These are phyloP conservation scores for Phrixothrix hirtus DNA, from an alignment of 2,888 invertebrate species.

Conservation along the genomic window DNA sequence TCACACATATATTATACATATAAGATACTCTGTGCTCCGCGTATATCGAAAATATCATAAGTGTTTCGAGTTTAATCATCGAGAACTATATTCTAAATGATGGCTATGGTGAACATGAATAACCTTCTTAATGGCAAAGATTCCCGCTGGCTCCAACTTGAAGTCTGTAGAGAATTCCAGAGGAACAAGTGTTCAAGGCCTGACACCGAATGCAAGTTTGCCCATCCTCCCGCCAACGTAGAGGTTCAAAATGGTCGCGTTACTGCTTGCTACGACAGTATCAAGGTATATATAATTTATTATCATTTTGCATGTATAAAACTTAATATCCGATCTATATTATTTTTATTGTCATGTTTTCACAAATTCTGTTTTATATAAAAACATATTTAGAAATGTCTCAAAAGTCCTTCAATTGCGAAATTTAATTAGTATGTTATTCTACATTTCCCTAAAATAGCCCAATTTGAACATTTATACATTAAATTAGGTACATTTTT, in stretches of 20 bases:
- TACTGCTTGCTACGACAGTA: constrained; percentile 99
- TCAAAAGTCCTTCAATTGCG: too few species aligned
- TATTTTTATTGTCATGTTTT: too few species aligned
- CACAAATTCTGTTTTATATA: too few species aligned
- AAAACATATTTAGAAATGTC: too few species aligned
- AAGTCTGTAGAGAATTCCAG: constrained; percentile 99
- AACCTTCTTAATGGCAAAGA: constrained; percentile 98
- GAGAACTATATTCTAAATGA: constrained; percentile 47
- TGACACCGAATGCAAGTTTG: constrained; percentile 99
- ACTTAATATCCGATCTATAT: too few species aligned
- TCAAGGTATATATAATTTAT: constrained; percentile 81
- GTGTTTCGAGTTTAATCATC: constrained; percentile 44
- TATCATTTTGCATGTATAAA: too few species aligned
- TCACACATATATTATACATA: constrained; percentile 15
- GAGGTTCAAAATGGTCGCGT: constrained; percentile 99
- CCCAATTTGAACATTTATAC: constrained; percentile 1
- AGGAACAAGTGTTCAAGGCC: constrained; percentile 99
- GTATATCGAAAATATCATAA: constrained; percentile 27
- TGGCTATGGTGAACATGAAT: constrained; percentile 96
- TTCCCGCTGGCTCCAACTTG: constrained; percentile 99
- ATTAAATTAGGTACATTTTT: too few species aligned
- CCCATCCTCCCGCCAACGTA: constrained; percentile 98
- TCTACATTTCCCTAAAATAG: too few species aligned
- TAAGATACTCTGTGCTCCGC: constrained; percentile 25
- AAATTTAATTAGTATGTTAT: too few species aligned